Conservation (phyloP, 2,113 vertebrate genomes). For the Tapirus terrestris region DNA sequence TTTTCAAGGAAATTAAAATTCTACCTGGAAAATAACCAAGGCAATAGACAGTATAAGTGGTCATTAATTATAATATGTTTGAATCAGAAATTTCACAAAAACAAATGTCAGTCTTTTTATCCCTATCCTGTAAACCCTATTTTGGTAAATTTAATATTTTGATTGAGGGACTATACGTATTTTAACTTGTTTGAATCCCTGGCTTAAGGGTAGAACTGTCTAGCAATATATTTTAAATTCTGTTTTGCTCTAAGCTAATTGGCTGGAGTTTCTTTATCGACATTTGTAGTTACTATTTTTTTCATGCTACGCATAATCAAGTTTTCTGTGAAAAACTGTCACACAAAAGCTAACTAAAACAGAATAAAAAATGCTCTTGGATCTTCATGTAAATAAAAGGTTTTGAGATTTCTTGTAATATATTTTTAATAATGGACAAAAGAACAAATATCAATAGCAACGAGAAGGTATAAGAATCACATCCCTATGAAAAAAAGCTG, state of each 20-base stretch:
- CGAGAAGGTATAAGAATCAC: not conserved
- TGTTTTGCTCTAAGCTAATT: not conserved
- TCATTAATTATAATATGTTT: not conserved
- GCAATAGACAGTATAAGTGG: not conserved
- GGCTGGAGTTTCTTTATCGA: slow-evolving; percentile 18
- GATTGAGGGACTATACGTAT: not conserved
- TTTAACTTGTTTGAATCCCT: not conserved
- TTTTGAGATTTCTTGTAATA: slow-evolving; percentile 8
- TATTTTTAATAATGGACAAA: not conserved
- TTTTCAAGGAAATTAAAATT: not conserved
- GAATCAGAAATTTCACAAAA: not conserved
- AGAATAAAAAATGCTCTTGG: not conserved
- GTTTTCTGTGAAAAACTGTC: not conserved
- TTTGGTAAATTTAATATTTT: slow-evolving; percentile 21
- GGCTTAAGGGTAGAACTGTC: not conserved
- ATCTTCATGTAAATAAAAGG: not conserved
- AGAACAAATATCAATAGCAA: not conserved
- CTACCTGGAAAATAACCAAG: not conserved
- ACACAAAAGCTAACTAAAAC: not conserved
- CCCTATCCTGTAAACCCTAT: not conserved
- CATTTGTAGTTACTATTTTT: not conserved
- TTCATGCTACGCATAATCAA: not conserved
- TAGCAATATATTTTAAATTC: not conserved
- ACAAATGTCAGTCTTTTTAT: not conserved
- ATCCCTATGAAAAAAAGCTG: not conserved